Base-by-base conservation (phyloP, 2,113 vertebrate species). In the Hoplias malabaricus region DNA sequence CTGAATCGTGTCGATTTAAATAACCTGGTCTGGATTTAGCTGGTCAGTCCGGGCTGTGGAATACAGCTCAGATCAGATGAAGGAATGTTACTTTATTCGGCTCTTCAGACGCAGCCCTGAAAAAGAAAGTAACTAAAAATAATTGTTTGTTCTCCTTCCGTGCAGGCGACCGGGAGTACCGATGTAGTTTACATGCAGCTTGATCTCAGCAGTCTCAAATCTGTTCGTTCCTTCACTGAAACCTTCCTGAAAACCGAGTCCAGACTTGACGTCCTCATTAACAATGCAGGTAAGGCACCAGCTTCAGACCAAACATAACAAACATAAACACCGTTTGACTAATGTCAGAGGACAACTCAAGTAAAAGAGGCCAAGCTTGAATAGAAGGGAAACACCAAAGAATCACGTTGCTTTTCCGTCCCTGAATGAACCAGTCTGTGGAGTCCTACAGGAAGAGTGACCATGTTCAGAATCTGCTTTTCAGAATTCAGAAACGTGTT, bases 231-330 rank as follows among this genome's bases (percentile, higher is more conserved):
- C 42, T 90, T 91, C 13, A 2, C 79, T 0, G 69, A 87, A 29
- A 80, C 12, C 0, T 87, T 90, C 82, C 83, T 91, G 43, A 85
- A 86, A 42, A 42, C 78, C 0, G 86, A 88, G 76, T 12, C 82
- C 19, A 84, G 81, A 7, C 72, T 91, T 61, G 90, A 91, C 6
- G 76, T 91, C 40, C 90, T 91, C 59, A 88, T 91, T 73, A 91
- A 91, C 77, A 91, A 91, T 1, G 90, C 89, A 13, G 90, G 89
- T 91, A 73, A 76, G 23, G 21, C 0, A 13, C 7, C 0, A 1
- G 1, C 48, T 53, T 3, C n/a, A 43, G 4, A 13, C 25, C 0
- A 31, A 11, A 23, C 27, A 27, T 23, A 57, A 48, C 27, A 29
- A 48, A 10, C 5, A 21, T 1, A 7, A 10, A 2, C 29, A 1